Evolutionary conservation across 2,797 vertebrate species (phyloP).

Genomic region (Hydrolagus colliei): DNA sequence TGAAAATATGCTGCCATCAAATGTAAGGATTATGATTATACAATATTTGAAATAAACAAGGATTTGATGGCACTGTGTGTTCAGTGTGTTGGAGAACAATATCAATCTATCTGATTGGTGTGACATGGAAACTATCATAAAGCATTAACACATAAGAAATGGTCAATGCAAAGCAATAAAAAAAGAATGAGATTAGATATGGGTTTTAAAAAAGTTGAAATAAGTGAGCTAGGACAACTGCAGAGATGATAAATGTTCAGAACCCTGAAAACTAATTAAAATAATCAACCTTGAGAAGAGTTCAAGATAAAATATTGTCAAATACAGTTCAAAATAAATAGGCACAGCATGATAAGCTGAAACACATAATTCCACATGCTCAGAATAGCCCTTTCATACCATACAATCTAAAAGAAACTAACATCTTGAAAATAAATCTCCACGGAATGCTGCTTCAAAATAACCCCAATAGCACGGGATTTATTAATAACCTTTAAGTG

Average conservation of each 20-base stretch:
- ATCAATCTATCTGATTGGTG: too few species aligned
- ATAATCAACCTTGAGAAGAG: constrained; percentile 3
- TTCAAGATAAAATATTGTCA: constrained; percentile 4
- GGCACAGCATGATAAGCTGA: neutral
- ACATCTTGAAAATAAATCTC: constrained; percentile 26
- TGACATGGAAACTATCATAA: too few species aligned
- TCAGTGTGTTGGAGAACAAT: too few species aligned
- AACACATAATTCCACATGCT: constrained; percentile 30
- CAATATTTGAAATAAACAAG: too few species aligned
- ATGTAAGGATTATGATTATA: too few species aligned
- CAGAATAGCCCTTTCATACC: constrained; percentile 14
- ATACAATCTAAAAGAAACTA: constrained; percentile 21
- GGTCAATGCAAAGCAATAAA: too few species aligned
- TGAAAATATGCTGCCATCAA: too few species aligned
- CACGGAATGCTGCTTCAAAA: constrained; percentile 2
- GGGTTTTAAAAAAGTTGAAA: neutral
- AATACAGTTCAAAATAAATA: constrained; percentile 27
- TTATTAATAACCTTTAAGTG: constrained; percentile 10
- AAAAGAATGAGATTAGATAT: too few species aligned
- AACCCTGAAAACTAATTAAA: neutral
- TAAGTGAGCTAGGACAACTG: neutral
- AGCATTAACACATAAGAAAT: too few species aligned
- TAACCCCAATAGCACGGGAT: neutral
- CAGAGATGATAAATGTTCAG: neutral
- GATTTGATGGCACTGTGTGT: too few species aligned